Percentiles rank a stretch among this genome's conserved stretches.
These are phyloP conservation scores for Talpa occidentalis DNA, from an alignment of 2,113 vertebrate genomes.

Conservation along the genomic window DNA sequence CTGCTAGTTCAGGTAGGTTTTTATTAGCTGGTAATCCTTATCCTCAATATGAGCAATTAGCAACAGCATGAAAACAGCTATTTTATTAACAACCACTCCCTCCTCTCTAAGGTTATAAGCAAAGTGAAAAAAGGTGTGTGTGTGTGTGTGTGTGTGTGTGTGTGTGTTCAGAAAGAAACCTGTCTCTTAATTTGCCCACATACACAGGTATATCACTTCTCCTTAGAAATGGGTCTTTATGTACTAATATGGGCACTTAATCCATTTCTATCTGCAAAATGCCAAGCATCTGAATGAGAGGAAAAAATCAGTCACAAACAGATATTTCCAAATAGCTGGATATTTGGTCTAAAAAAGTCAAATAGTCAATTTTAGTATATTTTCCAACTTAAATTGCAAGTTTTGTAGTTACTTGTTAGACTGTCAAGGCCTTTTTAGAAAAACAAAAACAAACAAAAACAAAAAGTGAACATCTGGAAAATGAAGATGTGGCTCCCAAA, in stretches of 20 bases:
- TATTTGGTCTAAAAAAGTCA: constrained; percentile 20
- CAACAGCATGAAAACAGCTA: not conserved
- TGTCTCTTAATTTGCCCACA: not conserved
- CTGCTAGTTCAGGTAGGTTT: not conserved
- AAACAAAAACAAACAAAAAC: not conserved
- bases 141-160: no score
- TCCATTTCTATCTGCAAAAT: not conserved
- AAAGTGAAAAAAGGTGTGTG: constrained; percentile 23
- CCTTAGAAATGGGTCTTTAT: not conserved
- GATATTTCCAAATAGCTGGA: constrained; percentile 36
- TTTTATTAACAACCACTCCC: not conserved
- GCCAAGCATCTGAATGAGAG: constrained; percentile 27
- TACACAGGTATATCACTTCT: not conserved
- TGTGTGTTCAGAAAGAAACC: constrained; percentile 1
- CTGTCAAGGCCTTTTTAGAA: not conserved
- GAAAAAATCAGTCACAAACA: constrained; percentile 4
- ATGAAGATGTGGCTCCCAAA: not conserved
- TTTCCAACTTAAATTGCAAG: constrained; percentile 25
- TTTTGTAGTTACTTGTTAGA: not conserved
- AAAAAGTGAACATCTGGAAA: not conserved
- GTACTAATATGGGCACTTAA: not conserved
- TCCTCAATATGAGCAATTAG: not conserved
- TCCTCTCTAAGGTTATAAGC: not conserved
- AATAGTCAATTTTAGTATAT: not conserved
- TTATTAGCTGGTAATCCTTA: not conserved